phyloP scores from a whole-genome alignment of 2,888 invertebrate species.

The Brachynemurus nebulosus region DNA sequence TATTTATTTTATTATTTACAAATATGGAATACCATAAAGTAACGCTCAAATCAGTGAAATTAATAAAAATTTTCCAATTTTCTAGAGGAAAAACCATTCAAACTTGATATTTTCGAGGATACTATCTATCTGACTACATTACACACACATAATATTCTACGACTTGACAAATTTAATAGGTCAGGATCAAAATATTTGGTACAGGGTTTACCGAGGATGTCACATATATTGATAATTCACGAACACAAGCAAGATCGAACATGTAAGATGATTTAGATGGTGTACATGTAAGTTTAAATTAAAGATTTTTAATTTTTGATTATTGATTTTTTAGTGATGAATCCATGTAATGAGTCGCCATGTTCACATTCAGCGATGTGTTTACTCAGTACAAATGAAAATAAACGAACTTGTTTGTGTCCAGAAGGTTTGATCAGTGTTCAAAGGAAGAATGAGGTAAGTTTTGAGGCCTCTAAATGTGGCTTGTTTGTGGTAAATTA shows the following conservation, averaged over 20 bases:
- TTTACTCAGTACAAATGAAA: slow-evolving; percentile 23
- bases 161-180: slow-evolving; percentile 51
- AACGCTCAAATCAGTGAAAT: too few relatives aligned
- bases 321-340: slow-evolving; percentile 27
- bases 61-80: slow-evolving; percentile 15
- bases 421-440: slow-evolving; percentile 37
- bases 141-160: slow-evolving; percentile 44
- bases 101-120: slow-evolving; percentile 62
- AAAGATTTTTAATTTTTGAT: slow-evolving; percentile 1
- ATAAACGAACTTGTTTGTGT: slow-evolving; percentile 35
- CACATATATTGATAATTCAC: slow-evolving; percentile 53
- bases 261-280: slow-evolving; percentile 2
- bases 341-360: slow-evolving; percentile 43
- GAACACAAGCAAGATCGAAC: slow-evolving; percentile 44
- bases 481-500: too few relatives aligned
- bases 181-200: slow-evolving; percentile 40
- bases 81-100: slow-evolving; percentile 47
- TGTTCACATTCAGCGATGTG: slow-evolving; percentile 52
- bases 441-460: slow-evolving; percentile 15
- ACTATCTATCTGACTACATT: slow-evolving; percentile 50
- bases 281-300: background rate
- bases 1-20: too few relatives aligned
- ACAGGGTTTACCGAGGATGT: slow-evolving; percentile 40
- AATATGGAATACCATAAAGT: too few relatives aligned
- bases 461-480: too few relatives aligned